Evolutionary conservation across 2,797 vertebrate genomes (phyloP), one percentile per base, ranked within the genome.

Genomic region (Macroramphosus scolopax): DNA sequence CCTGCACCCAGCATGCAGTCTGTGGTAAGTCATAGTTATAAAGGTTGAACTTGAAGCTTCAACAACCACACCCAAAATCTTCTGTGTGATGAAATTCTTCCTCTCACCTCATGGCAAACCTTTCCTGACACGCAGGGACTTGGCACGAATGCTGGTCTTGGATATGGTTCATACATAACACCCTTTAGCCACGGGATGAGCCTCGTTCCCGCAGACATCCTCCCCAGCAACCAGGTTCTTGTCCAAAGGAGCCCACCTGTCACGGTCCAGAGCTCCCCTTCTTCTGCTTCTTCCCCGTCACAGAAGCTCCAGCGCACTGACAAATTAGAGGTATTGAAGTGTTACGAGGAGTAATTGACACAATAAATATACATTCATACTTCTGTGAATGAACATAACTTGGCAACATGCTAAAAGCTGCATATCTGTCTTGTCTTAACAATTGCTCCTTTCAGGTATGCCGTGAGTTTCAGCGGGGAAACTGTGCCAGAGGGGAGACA

Each of bases 381-480:
- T 29, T 47, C 5, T 39, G n/a, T n/a, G n/a, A n/a, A n/a, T n/a
- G n/a, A n/a, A n/a, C n/a, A n/a, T n/a, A n/a, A n/a, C n/a, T n/a
- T n/a, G 11, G 5, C 18, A 33, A 40, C 29, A 30, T 32, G 10
- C 40, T 31, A 4, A 40, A 54, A 37, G 11, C 18, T 38, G 2
- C 43, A 24, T 35, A 18, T 20, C 14, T 43, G 28, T 36, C 35
- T 0, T 13, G 15, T 59, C 31, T 20, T 14, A 25, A 1, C 59
- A 17, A 61, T 42, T 13, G 10, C 29, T 22, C 32, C n/a, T 32
- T 34, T 32, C 58, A 99, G 97, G 96, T 99, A 77, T 99, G 97
- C 86, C 93, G 96, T 52, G 97, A 99, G 89, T 99, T 98, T 89
- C 97, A 96, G 89, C 86, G 97, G 74, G 97, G 97, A n/a, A 99